These are phyloP conservation scores for Contarinia nasturtii DNA, from an alignment of 1,140 invertebrate genomes.

Conservation along the genomic window DNA sequence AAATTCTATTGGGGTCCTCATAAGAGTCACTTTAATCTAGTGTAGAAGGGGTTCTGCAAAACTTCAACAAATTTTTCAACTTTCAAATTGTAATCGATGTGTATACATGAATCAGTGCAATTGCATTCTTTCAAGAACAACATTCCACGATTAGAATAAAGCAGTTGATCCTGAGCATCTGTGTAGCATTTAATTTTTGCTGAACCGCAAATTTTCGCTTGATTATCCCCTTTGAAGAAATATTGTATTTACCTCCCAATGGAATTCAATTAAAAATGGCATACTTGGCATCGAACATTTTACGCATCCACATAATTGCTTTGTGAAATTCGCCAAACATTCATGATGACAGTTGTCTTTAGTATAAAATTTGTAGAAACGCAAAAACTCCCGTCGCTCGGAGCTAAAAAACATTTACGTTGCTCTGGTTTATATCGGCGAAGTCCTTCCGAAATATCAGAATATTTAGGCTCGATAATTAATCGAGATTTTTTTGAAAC, in stretches of 20 bases:
- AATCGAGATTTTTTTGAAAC: conserved; percentile 25
- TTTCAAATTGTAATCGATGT: no score
- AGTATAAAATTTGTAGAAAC: conserved; percentile 28
- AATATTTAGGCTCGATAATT: conserved; percentile 40
- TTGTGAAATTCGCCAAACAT: conserved; percentile 41
- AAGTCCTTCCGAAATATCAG: conserved; percentile 31
- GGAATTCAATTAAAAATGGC: not conserved
- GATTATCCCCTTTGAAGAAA: conserved; percentile 19
- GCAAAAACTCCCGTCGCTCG: not conserved
- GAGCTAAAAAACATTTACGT: not conserved
- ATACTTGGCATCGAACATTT: conserved; percentile 44
- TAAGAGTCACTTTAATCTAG: no score
- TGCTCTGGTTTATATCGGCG: conserved; percentile 24
- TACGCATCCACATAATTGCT: conserved; percentile 33
- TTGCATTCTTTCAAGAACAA: no score
- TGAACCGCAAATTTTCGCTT: conserved; percentile 7
- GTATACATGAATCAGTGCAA: no score
- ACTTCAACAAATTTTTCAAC: no score
- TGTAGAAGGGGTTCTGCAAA: no score
- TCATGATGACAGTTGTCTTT: conserved; percentile 41
- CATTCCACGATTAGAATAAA: no score
- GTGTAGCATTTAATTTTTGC: no score
- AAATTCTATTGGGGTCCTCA: no score
- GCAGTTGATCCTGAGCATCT: no score
- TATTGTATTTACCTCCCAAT: not conserved